phyloP scores from a whole-genome alignment of 2,797 vertebrate species.

The Eupleurogrammus muticus region DNA sequence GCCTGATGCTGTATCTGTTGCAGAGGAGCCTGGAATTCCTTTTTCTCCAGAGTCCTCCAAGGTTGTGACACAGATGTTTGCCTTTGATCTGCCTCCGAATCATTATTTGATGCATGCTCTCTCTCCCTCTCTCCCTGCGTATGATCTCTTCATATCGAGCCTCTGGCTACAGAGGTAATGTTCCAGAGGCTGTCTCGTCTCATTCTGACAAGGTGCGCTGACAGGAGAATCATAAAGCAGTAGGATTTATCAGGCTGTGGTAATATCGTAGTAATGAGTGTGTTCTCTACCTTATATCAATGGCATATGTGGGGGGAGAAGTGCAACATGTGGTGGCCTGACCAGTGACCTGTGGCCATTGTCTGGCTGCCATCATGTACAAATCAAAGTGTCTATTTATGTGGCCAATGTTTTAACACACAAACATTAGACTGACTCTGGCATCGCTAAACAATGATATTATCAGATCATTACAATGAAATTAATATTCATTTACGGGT shows the following conservation, averaged over 20 bases:
- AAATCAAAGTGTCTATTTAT: constrained; percentile 5
- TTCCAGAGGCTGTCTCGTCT: constrained; percentile 55
- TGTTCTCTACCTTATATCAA: constrained; percentile 49
- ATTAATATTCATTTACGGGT: background rate
- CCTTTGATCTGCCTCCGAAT: constrained; percentile 72
- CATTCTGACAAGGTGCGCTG: constrained; percentile 52
- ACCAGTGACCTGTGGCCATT: constrained; percentile 27
- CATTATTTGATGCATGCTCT: constrained; percentile 70
- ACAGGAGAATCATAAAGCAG: constrained; percentile 45
- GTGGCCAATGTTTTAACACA: background rate
- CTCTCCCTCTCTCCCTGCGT: constrained; percentile 40
- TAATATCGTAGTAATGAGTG: constrained; percentile 52
- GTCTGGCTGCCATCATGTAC: constrained; percentile 10
- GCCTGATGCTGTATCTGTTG: constrained; percentile 28
- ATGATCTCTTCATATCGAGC: constrained; percentile 61
- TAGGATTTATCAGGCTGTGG: constrained; percentile 48
- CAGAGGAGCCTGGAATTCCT: constrained; percentile 34
- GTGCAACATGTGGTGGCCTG: constrained; percentile 31
- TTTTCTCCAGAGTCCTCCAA: constrained; percentile 35
- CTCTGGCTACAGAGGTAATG: constrained; percentile 49
- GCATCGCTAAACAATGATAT: background rate
- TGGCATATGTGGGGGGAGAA: constrained; percentile 33
- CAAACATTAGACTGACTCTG: background rate
- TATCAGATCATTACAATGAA: background rate
- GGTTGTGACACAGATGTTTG: constrained; percentile 68